Conservation (phyloP, 2,888 invertebrate species). For the Gonocerus acuteangulatus region DNA sequence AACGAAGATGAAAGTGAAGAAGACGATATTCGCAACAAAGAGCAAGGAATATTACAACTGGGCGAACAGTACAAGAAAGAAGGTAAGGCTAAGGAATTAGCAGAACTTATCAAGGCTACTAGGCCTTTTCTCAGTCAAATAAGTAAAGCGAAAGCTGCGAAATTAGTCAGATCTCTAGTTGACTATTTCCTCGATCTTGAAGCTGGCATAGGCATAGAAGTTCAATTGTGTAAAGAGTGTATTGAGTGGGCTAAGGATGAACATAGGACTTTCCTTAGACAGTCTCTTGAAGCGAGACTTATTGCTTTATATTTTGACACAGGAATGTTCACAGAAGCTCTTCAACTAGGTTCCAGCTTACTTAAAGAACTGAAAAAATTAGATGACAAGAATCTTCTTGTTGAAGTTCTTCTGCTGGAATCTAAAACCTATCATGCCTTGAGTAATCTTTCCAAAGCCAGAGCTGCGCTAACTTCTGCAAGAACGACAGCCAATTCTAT, state of each 20-base stretch:
- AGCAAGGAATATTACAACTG: conserved; percentile 86
- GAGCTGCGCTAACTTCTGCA: conserved; percentile 94
- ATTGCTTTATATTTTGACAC: conserved; percentile 92
- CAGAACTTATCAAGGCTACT: conserved; percentile 87
- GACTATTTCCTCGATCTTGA: conserved; percentile 97
- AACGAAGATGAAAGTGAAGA: conserved; percentile 69
- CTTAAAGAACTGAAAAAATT: conserved; percentile 94
- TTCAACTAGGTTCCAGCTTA: conserved; percentile 74
- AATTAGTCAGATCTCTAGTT: conserved; percentile 90
- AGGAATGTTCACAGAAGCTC: conserved; percentile 78
- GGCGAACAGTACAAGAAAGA: conserved; percentile 87
- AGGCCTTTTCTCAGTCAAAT: conserved; percentile 90
- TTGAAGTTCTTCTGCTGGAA: conserved; percentile 92
- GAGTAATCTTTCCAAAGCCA: conserved; percentile 90
- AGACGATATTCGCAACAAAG: conserved; percentile 86
- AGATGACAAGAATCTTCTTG: conserved; percentile 96
- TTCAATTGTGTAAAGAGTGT: conserved; percentile 88
- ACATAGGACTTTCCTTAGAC: conserved; percentile 90
- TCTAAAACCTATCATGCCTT: conserved; percentile 98
- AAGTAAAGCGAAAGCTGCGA: conserved; percentile 98
- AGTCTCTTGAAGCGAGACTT: conserved; percentile 88
- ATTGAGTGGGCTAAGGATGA: conserved; percentile 99
- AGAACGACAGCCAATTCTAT: conserved; percentile 99
- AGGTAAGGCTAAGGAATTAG: conserved; percentile 85
- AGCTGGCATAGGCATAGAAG: conserved; percentile 89